Base-by-base conservation (phyloP, 2,113 vertebrate species). In the Miniopterus natalensis region DNA sequence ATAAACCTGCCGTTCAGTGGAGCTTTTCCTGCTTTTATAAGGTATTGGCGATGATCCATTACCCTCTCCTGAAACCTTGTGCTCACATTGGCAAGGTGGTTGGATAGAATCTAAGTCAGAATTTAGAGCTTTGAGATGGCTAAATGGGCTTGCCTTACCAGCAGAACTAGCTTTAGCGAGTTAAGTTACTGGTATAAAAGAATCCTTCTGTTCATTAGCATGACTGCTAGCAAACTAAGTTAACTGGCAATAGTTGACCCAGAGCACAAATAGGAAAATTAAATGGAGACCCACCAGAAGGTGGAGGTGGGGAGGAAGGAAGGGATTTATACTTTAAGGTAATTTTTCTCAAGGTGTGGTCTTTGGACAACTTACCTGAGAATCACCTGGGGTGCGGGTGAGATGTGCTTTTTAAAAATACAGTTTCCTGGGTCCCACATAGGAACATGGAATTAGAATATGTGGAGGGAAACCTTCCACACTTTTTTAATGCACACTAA, bases 1-100 rank as follows among this genome's bases (percentile, higher is more conserved):
- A n/a, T 7, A 23, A 6, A 21, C 14, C 4, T 7, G 13, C 47
- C 9, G 2, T 17, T 29, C 29, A 6, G 53, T 1, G 42, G 7
- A 31, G 10, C 1, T 47, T 55, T 80, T 65, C 31, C 63, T 59
- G 1, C 15, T n/a, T 36, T 25, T 8, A 29, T 8, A 36, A 27
- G 66, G 20, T 40, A 1, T 57, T 3, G 3, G 13, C 0, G 0
- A 68, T 8, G 42, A 31, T 55, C 20, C n/a, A 23, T 68, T 15
- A 1, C 0, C 10, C 3, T 57, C 53, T 65, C 51, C 11, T 18
- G 10, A 6, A 77, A 45, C 6, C 1, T 9, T 11, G 40, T 68
- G 31, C 9, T 95, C 4, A 9, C 2, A 11, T 25, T 5, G 80
- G 11, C 10, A 59, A 85, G 65, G 61, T 66, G 45, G 23, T 27